phyloP scores from a whole-genome alignment of 2,797 vertebrate species.

The Xenops minutus region DNA sequence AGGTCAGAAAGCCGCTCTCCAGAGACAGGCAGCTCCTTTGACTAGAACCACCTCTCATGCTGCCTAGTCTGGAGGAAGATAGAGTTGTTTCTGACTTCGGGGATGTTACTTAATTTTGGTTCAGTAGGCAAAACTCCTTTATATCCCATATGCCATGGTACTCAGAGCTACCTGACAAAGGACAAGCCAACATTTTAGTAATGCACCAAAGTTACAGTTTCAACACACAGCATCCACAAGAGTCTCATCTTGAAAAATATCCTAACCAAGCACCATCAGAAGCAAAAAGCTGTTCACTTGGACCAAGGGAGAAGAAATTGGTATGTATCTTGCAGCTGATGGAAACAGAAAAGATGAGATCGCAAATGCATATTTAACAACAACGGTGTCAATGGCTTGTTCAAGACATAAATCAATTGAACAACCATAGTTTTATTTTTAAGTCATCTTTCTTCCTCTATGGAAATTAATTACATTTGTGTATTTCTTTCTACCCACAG shows the following conservation, averaged over 20 bases:
- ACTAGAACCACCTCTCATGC: background rate
- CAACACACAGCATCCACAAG: background rate
- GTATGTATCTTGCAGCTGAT: background rate
- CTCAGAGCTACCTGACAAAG: background rate
- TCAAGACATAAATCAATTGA: background rate
- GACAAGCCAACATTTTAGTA: background rate
- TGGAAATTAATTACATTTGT: constrained; percentile 18
- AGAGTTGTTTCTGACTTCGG: background rate
- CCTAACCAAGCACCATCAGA: background rate
- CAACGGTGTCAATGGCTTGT: background rate
- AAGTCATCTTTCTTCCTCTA: background rate
- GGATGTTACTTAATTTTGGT: background rate
- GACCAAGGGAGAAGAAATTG: background rate
- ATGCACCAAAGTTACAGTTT: background rate
- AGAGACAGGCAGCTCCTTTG: background rate
- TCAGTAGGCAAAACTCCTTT: background rate
- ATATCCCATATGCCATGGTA: background rate
- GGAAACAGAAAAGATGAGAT: background rate
- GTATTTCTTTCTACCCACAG: background rate
- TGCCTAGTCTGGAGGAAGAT: background rate
- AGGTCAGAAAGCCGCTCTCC: background rate
- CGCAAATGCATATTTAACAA: background rate
- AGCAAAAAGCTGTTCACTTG: background rate
- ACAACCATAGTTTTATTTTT: background rate
- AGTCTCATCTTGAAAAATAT: background rate